phyloP scores from a whole-genome alignment of 2,888 invertebrate species.

The Blastobasis adustella region DNA sequence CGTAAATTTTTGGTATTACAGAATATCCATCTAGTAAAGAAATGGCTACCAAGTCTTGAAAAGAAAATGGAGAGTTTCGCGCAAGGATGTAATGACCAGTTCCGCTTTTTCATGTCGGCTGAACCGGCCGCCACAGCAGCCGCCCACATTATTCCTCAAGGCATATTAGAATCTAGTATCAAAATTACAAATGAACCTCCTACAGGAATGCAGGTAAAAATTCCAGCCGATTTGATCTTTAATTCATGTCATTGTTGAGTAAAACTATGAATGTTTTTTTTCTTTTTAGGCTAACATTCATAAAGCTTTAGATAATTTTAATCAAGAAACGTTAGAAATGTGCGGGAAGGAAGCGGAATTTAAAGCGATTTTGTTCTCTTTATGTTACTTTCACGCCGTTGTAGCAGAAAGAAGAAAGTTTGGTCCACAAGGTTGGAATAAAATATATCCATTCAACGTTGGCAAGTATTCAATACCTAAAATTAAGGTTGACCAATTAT shows the following conservation, averaged over 20 bases:
- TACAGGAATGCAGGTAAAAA: constrained; percentile 86
- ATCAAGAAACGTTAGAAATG: constrained; percentile 96
- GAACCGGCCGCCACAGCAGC: constrained; percentile 92
- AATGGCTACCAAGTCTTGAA: constrained; percentile 93
- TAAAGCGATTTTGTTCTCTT: constrained; percentile 92
- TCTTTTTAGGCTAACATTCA: constrained; percentile 87
- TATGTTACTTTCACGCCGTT: constrained; percentile 97
- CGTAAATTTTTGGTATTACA: constrained; percentile 38
- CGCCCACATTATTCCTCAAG: constrained; percentile 96
- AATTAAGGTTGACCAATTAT: too few relatives aligned
- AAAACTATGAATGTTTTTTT: constrained; percentile 1
- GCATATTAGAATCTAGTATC: constrained; percentile 95
- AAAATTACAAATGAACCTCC: constrained; percentile 99
- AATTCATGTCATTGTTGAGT: neutral
- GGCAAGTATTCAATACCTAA: constrained; percentile 59
- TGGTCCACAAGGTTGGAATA: constrained; percentile 96
- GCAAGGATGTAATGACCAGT: constrained; percentile 84
- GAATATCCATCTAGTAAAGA: constrained; percentile 96
- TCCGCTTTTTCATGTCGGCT: constrained; percentile 94
- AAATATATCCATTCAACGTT: constrained; percentile 96
- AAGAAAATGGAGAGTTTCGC: constrained; percentile 93
- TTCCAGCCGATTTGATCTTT: neutral
- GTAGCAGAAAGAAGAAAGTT: constrained; percentile 95
- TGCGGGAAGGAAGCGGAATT: constrained; percentile 97
- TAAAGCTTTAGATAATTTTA: constrained; percentile 95